These are phyloP conservation scores for Brachionus sp. DNA, from an alignment of 1,140 invertebrate species.

Conservation along the genomic window DNA sequence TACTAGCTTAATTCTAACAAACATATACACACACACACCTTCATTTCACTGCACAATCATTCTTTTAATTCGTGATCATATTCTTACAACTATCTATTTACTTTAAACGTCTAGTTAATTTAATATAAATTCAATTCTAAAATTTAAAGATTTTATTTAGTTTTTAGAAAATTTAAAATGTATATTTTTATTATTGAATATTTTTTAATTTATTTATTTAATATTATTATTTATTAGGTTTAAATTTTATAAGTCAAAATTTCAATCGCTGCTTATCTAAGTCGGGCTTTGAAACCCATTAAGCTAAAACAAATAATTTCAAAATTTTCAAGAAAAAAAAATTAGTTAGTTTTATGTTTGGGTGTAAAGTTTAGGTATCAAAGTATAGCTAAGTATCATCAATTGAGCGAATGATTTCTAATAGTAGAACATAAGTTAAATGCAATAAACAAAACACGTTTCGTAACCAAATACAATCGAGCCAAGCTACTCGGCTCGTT, in stretches of 20 bases:
- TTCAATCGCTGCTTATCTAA: neutral
- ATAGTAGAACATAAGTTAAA: neutral
- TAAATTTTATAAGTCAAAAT: neutral
- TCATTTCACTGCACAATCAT: neutral
- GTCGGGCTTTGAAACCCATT: too few species aligned
- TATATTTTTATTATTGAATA: too few species aligned
- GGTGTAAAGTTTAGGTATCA: neutral
- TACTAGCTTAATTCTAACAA: neutral
- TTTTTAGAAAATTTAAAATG: too few species aligned
- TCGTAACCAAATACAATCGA: neutral
- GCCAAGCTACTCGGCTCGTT: neutral
- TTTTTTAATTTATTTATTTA: neutral
- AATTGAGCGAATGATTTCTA: constrained; percentile 2
- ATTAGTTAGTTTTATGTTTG: neutral
- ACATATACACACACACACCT: neutral
- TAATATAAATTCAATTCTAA: neutral
- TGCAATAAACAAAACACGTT: neutral
- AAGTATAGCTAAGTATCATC: neutral
- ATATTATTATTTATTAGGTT: too few species aligned
- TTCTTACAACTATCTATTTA: neutral
- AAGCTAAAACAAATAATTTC: too few species aligned
- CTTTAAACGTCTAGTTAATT: neutral
- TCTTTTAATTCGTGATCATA: neutral
- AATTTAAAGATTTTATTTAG: neutral
- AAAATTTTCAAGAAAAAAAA: too few species aligned